A percentile compares a stretch with the other conserved stretches of the same genome.
These are phyloP conservation scores for Enteromius argenteus DNA, from an alignment of 2,797 vertebrate genomes.

Conservation along the genomic window DNA sequence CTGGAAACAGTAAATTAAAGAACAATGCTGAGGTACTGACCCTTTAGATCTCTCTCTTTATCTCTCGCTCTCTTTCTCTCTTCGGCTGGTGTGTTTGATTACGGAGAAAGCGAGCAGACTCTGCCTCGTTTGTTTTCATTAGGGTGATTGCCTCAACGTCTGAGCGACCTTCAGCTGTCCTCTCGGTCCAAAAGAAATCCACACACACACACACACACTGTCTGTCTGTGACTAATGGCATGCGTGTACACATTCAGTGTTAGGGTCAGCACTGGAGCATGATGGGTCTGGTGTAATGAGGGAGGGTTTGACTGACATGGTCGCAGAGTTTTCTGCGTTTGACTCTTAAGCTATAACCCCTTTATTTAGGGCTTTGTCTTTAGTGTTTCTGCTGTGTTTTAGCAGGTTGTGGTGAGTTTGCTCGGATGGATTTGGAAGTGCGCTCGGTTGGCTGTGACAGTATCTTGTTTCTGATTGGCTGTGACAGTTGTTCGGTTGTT, in stretches of 20 bases:
- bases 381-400: conserved; percentile 28
- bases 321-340: conserved; percentile 36
- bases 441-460: conserved; percentile 51
- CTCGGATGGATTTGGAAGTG: conserved; percentile 6
- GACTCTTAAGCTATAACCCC: conserved; percentile 37
- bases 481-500: conserved; percentile 29
- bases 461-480: conserved; percentile 45
- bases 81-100: conserved; percentile 60
- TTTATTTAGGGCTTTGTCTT: conserved; percentile 38
- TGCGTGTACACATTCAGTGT: conserved; percentile 57
- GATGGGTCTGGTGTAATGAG: conserved; percentile 60
- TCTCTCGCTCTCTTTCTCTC: conserved; percentile 36
- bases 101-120: conserved; percentile 49
- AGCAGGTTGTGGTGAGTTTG: conserved; percentile 11
- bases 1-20: conserved; percentile 50
- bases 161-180: conserved; percentile 78
- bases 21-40: conserved; percentile 38
- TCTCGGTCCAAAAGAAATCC: conserved; percentile 46
- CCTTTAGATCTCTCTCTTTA: conserved; percentile 40
- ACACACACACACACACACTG: conserved; percentile 45
- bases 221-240: conserved; percentile 57
- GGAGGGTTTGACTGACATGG: conserved; percentile 51
- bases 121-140: conserved; percentile 86
- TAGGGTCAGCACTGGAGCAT: conserved; percentile 57
- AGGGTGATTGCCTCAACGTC: conserved; percentile 83